Evolutionary conservation across 2,113 vertebrate species (phyloP).

Genomic region (Notiomystis cincta): DNA sequence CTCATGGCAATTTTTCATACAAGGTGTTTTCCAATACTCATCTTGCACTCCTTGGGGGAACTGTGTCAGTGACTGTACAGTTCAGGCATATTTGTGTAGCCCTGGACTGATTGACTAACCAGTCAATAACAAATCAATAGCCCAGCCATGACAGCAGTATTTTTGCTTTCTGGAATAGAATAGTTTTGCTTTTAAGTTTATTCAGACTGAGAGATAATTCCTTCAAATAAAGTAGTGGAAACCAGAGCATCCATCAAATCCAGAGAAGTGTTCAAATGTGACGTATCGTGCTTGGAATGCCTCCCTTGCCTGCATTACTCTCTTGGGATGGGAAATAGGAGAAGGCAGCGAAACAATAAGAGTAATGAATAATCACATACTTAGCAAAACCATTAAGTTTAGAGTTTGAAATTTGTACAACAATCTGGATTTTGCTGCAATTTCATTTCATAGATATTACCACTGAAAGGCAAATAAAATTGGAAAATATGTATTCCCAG

Average conservation of each 20-base stretch:
- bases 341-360: constrained; percentile 14
- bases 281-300: background rate
- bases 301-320: constrained; percentile 11
- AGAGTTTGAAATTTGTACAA: background rate
- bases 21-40: background rate
- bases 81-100: background rate
- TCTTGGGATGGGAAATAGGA: constrained; percentile 28
- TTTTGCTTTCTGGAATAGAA: background rate
- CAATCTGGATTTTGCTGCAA: background rate
- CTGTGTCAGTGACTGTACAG: background rate
- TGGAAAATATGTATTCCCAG: background rate
- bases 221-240: constrained; percentile 4
- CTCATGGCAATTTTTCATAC: background rate
- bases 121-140: background rate
- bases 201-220: background rate
- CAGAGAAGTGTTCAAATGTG: background rate
- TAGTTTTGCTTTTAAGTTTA: background rate
- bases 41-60: background rate
- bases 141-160: background rate
- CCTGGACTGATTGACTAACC: background rate
- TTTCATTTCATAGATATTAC: background rate
- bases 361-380: constrained; percentile 42
- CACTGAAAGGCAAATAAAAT: background rate
- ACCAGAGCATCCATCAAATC: constrained; percentile 27
- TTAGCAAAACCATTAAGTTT: background rate